Base-by-base conservation (phyloP, 92 coral and sea anemone species). In the Bergia puertoricense region DNA sequence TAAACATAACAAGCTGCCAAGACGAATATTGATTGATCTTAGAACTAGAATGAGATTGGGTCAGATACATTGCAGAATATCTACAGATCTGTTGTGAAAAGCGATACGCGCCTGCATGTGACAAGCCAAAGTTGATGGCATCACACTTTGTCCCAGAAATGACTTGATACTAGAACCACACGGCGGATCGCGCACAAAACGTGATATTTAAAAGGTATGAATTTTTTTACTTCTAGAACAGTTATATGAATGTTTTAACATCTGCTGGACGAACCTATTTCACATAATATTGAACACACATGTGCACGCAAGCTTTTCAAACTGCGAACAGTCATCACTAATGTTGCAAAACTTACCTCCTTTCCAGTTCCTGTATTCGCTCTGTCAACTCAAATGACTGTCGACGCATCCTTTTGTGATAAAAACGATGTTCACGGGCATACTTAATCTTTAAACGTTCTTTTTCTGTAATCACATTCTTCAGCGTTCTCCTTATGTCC, bases 371-470 rank as follows among this genome's bases (percentile, higher is more conserved):
- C 10, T 39, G 50, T 13, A 59, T 3, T n/a, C 76, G 50, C 14
- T 82, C 76, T n/a, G n/a, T 41, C 42, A 66, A 42, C 50, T 67
- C 86, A 44, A 68, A 45, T 0, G 62, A 56, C 75, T 69, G 87
- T 11, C 87, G 87, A 71, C 87, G 87, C 4, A 18, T 84, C 6
- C 77, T 44, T 36, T 45, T 30, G 22, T 84, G 77, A 84, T 16
- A 20, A 20, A 84, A 48, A 45, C 30, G 65, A 84, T 36, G 87
- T 71, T 46, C 78, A 46, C 65, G 41, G 6, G 87, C 13, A 48
- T 42, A 51, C 43, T 36, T 84, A 3, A 56, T 46, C 43, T 46
- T 84, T 15, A 84, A 30, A 37, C 23, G 45, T 14, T 69, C 87
- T 71, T 48, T 69, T 36, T 84, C 78, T 23, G 48, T 38, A 8